Base-by-base conservation (phyloP, 1,140 invertebrate species). In the Apocrypta bakeri region DNA sequence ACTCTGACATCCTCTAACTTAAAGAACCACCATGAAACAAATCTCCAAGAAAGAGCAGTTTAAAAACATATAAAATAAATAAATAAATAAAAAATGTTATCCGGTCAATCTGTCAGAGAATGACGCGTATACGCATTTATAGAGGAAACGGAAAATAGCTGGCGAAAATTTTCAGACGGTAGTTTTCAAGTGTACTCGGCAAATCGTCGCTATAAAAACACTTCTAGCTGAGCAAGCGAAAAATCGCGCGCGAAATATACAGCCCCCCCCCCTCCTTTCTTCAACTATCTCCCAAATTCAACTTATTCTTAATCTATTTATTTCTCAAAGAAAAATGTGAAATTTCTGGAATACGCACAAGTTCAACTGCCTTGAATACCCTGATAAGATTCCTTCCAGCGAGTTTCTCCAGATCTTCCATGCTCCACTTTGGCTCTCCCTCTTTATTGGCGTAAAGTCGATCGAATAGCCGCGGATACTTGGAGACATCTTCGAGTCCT, bases 401-500 rank as follows among this genome's bases (percentile, higher is more conserved):
- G 37, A 96, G 89, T 90, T 96, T 96, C 86, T 95, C 94, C 25
- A 96, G 89, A 83, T 96, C 95, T n/a, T 92, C 91, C 71, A 92
- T 91, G 0, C 92, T 93, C 95, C 95, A 96, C 11, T 88, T 90
- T 72, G 91, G 90, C 33, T 93, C 90, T 37, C 88, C 88, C 12
- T 86, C 66, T 71, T 79, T 77, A 72, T 88, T 88, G 21, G 92
- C 88, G 33, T 92, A 88, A 9, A 95, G 89, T 78, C 93, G 92
- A 80, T 94, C 93, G 85, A 96, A 95, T 68, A 96, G 87, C 84
- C 93, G 92, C 0, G 95, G 95, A 88, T 95, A 96, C 85, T 93
- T 95, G 3, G 95, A 95, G 2, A 95, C 94, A 86, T 96, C 95
- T 86, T 96, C 94, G 71, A 96, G 89, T 33, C 94, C 95, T 37